Evolutionary conservation across 2,113 vertebrate genomes (phyloP), one percentile per base, ranked within the genome.

Genomic region (Tachycineta bicolor): DNA sequence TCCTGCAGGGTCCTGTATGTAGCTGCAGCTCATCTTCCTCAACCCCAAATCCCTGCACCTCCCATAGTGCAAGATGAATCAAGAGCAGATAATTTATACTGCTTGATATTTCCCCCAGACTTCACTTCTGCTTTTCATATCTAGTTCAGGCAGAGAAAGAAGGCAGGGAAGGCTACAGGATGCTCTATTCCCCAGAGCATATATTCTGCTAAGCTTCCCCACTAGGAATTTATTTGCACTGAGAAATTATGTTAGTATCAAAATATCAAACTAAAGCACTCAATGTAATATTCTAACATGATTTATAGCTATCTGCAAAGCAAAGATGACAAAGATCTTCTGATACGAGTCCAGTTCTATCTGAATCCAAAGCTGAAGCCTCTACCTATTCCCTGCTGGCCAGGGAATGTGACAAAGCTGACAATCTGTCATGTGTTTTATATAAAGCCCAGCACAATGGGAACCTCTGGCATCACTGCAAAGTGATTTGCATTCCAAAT

Each of bases 401-500:
- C 78, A 37, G 52, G 80, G 73, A 90, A 77, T 50, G 86, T 90
- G 93, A 87, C 82, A 88, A 90, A 83, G 91, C 93, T 90, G 87
- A 96, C 85, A 94, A 78, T 92, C 94, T 96, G 93, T 95, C 92
- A 77, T 7, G 11, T 0, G 1, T 86, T 96, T 96, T 93, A 87
- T 90, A 92, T 74, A 93, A 93, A 96, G 88, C 92, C 85, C 80
- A 78, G 90, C 71, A 90, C 93, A 96, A 96, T 86, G 81, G 92
- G 85, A 93, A 96, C 93, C 93, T 90, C 83, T 94, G 94, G 95
- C 94, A 95, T 68, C 69, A 46, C 92, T 78, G 92, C 93, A 88
- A 89, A 94, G 83, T 49, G 60, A 96, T 95, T 87, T 95, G 94
- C 92, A 96, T 96, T 90, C 93, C 78, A 81, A 96, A 93, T 78